Evolutionary conservation across 2,797 vertebrate genomes (phyloP).

Genomic region (Esox masquinongy): DNA sequence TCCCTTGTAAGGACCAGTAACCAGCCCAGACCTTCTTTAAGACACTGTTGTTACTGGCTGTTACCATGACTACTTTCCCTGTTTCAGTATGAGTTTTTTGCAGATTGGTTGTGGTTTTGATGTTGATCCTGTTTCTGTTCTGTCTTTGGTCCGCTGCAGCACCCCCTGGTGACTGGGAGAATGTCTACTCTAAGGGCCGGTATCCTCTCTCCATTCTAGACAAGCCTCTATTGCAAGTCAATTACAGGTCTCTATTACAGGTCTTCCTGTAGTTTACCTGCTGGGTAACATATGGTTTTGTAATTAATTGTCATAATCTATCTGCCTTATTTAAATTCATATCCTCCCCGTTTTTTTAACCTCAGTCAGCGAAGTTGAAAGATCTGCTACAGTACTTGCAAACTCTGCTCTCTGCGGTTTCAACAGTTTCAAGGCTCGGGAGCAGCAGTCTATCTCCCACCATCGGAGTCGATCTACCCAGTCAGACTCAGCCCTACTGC

Average conservation of each 20-base stretch:
- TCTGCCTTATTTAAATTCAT: neutral
- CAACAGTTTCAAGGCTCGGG: conserved; percentile 69
- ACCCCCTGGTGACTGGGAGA: conserved; percentile 36
- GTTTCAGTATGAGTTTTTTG: neutral
- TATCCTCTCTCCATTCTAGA: conserved; percentile 43
- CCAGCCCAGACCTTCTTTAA: neutral
- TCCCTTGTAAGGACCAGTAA: conserved; percentile 39
- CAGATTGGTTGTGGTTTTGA: neutral
- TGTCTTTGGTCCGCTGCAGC: conserved; percentile 10
- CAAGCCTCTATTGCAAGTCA: conserved; percentile 71
- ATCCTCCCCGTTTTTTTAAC: neutral
- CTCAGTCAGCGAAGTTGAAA: neutral
- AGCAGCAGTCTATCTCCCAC: conserved; percentile 41
- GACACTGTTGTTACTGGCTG: neutral
- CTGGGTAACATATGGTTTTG: conserved; percentile 56
- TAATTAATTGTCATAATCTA: neutral
- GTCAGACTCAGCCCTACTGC: conserved; percentile 76
- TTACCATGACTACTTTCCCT: neutral
- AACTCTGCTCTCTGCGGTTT: conserved; percentile 2
- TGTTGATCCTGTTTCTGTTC: conserved; percentile 1
- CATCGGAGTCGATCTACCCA: conserved; percentile 63
- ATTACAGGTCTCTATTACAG: too few relatives aligned
- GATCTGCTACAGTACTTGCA: neutral
- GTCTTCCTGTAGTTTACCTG: conserved; percentile 74
- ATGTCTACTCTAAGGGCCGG: conserved; percentile 41